These are phyloP conservation scores for Dunckerocampus dactyliophorus DNA, from an alignment of 2,113 vertebrate genomes.

Conservation along the genomic window DNA sequence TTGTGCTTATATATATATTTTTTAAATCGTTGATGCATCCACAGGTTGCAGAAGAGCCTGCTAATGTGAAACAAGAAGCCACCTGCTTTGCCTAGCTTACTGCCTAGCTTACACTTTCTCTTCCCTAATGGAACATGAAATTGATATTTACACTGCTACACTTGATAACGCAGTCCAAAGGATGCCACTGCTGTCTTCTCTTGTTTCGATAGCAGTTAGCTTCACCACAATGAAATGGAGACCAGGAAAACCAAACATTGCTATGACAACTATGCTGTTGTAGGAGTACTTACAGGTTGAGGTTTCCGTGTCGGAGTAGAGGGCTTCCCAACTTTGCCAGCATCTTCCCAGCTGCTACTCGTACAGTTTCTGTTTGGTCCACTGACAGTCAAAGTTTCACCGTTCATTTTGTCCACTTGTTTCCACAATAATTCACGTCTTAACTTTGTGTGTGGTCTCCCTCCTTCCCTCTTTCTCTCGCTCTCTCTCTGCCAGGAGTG, in stretches of 20 bases:
- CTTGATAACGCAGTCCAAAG: no score
- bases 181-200: no score
- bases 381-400: slow-evolving; percentile 35
- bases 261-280: background rate
- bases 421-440: slow-evolving; percentile 13
- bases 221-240: background rate
- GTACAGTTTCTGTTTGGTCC: slow-evolving; percentile 38
- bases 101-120: no score
- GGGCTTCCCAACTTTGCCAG: slow-evolving; percentile 26
- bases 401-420: slow-evolving; percentile 45
- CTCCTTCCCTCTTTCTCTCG: slow-evolving; percentile 4
- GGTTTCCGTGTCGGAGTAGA: slow-evolving; percentile 56
- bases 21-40: background rate
- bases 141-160: no score
- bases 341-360: slow-evolving; percentile 43
- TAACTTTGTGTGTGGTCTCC: slow-evolving; percentile 27
- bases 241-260: background rate
- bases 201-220: background rate
- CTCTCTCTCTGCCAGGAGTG: slow-evolving; percentile 15
- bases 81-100: background rate
- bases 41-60: background rate
- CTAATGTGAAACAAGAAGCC: slow-evolving; percentile 24
- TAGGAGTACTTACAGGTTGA: slow-evolving; percentile 54
- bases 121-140: no score
- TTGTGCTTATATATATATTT: background rate